Percentiles rank a stretch among this genome's conserved stretches.
phyloP scores from a whole-genome alignment of 2,797 vertebrate species.

The Argya squamiceps region DNA sequence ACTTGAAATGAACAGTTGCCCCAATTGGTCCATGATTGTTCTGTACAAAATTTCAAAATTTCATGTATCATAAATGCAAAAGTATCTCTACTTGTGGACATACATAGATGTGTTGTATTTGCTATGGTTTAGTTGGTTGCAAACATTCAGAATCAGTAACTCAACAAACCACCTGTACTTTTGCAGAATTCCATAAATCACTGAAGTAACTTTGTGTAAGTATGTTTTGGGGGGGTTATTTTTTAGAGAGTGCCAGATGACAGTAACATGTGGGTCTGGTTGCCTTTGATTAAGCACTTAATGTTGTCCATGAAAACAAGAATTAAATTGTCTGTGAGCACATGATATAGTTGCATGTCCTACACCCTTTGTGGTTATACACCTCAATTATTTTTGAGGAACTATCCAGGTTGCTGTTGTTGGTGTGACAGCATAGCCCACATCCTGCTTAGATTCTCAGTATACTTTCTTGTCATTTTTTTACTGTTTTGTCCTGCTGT shows the following conservation, averaged over 20 bases:
- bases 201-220: not conserved
- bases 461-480: not conserved
- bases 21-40: not conserved
- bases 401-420: not conserved
- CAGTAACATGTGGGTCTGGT: not conserved
- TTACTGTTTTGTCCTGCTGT: not conserved
- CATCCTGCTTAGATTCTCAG: not conserved
- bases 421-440: not conserved
- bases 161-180: not conserved
- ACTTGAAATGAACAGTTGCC: not conserved
- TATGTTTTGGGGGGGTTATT: not conserved
- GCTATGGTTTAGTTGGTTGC: not conserved
- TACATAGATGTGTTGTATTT: not conserved
- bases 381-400: not conserved
- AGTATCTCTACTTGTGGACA: fast-evolving
- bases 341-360: not conserved
- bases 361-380: not conserved
- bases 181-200: not conserved
- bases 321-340: not conserved
- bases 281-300: not conserved
- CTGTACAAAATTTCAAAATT: not conserved
- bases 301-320: not conserved
- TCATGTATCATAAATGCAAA: not conserved
- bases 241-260: not conserved
- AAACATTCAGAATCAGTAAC: not conserved